Evolutionary conservation across 2,113 vertebrate species (phyloP), one percentile per base, ranked within the genome.

Genomic region (Spea multiplicata): DNA sequence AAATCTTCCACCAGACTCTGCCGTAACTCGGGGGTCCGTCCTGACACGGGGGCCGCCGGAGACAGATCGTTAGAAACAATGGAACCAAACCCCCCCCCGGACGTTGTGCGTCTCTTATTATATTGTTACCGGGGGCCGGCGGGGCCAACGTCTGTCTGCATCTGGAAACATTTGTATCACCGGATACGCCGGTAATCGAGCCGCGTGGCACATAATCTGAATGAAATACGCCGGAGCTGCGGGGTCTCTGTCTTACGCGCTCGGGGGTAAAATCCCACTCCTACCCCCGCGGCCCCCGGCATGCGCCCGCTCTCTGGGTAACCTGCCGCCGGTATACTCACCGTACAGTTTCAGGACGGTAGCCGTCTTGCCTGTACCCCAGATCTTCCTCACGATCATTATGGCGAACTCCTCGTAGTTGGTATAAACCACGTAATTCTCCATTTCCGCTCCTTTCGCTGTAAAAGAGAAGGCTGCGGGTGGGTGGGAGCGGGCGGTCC

Each of bases 331-430:
- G 5, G 3, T 3, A 61, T 6, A 64, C 82, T 45, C 86, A 97
- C 96, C 95, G 0, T 93, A 97, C 47, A 99, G 93, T 80, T 93
- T 95, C 48, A 93, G 64, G 4, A 72, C 66, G 0, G 93, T 90
- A 2, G 85, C 87, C 71, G 75, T 90, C 49, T 71, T 77, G 4
- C 90, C 92, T 0, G 80, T 77, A 8, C 16, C 73, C 48, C 88
- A 94, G 69, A 85, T 61, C 71, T 92, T 96, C 81, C 85, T 88
- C 88, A 89, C 89, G 47, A 95, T 85, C 17, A 96, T 30, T 9
- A 97, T 91, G 5, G 93, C 93, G 0, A 96, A 98, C 82, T 98
- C 95, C 0, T 95, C 83, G 0, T 98, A 98, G 90, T 98, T 95
- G 14, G 95, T 96, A 83, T 89, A 93, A 55, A 93, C 92, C 75